A percentile compares a stretch with the other conserved stretches of the same genome.
Evolutionary conservation across 35 echinoderm and acorn worm genomes (phyloP).

Genomic region (Apostichopus parvimensis): DNA sequence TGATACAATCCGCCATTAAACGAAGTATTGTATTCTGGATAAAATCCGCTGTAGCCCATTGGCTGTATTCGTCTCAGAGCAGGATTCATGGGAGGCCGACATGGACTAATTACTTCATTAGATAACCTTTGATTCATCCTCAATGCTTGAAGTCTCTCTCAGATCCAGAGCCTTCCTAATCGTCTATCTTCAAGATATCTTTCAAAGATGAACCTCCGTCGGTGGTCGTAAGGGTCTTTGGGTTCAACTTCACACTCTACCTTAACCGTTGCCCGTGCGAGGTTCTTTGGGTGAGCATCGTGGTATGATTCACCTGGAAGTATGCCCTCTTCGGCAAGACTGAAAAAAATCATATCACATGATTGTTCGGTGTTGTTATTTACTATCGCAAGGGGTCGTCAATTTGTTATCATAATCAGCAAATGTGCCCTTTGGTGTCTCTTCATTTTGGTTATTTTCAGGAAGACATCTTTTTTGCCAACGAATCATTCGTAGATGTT

Average conservation of each 20-base stretch:
- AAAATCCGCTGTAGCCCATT: no score
- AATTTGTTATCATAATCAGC: neutral
- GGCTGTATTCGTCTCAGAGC: no score
- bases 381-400: neutral
- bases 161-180: neutral
- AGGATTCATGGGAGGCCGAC: neutral
- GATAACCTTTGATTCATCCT: neutral
- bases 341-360: neutral
- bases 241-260: slow-evolving; percentile 10
- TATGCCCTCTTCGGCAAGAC: slow-evolving; percentile 25
- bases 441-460: neutral
- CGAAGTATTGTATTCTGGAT: no score
- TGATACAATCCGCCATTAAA: no score
- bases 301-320: neutral
- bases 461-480: neutral
- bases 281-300: neutral
- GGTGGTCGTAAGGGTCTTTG: neutral
- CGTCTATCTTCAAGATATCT: neutral
- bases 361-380: neutral
- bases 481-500: no score
- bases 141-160: neutral
- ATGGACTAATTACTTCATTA: neutral
- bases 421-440: neutral
- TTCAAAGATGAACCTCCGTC: neutral
- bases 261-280: slow-evolving; percentile 14